phyloP scores from a whole-genome alignment of 2,797 vertebrate genomes.

The Danio albolineatus region DNA sequence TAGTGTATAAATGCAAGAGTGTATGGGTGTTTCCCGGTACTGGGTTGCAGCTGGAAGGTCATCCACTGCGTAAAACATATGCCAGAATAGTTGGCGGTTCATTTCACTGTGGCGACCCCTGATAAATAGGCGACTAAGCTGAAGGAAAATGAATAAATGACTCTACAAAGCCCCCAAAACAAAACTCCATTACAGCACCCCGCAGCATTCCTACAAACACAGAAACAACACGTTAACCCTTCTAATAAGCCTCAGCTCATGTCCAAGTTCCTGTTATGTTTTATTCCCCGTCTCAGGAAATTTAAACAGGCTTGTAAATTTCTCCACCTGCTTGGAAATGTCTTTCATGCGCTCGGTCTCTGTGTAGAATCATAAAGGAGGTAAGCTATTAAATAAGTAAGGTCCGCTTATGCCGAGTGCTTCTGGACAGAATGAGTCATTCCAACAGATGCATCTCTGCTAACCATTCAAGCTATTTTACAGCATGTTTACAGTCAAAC shows the following conservation, averaged over 20 bases:
- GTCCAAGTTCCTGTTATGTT: conserved; percentile 70
- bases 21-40: too few relatives aligned
- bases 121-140: too few relatives aligned
- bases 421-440: conserved; percentile 76
- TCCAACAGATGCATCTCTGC: conserved; percentile 69
- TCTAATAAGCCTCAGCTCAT: conserved; percentile 66
- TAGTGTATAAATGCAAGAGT: too few relatives aligned
- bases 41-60: too few relatives aligned
- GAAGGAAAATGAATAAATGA: too few relatives aligned
- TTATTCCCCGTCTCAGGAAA: conserved; percentile 77
- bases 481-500: conserved; percentile 66
- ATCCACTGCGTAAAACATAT: too few relatives aligned
- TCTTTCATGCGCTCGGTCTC: conserved; percentile 70
- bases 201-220: conserved; percentile 79
- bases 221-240: conserved; percentile 65
- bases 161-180: conserved; percentile 77
- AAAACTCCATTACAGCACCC: conserved; percentile 78
- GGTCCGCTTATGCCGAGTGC: conserved; percentile 64
- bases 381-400: conserved; percentile 74
- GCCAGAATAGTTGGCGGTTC: too few relatives aligned
- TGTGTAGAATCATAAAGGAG: conserved; percentile 73
- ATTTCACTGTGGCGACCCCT: too few relatives aligned
- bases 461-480: conserved; percentile 75
- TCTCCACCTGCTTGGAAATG: conserved; percentile 81
- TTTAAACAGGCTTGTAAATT: conserved; percentile 78